Conservation (phyloP, 1,140 invertebrate species). For the Tenebrio molitor region DNA sequence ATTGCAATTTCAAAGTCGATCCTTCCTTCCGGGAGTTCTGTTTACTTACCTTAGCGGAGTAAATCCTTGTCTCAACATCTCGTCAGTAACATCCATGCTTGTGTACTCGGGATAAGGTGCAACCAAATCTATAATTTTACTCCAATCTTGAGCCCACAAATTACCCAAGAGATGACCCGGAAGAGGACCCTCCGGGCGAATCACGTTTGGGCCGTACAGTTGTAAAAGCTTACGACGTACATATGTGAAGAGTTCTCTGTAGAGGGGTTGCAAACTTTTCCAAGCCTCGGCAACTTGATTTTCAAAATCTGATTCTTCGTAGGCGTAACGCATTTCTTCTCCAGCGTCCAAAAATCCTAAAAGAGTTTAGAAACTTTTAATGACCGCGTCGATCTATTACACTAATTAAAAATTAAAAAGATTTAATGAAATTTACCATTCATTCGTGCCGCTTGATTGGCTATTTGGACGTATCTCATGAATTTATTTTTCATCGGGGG, state of each 20-base stretch:
- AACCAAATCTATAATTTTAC: constrained; percentile 82
- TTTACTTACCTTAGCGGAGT: constrained; percentile 74
- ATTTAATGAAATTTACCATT: constrained; percentile 74
- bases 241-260: constrained; percentile 89
- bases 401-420: no score
- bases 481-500: constrained; percentile 82
- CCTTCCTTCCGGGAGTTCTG: not conserved
- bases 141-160: constrained; percentile 89
- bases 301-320: constrained; percentile 79
- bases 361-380: constrained; percentile 46
- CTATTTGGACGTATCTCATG: constrained; percentile 81
- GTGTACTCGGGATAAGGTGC: constrained; percentile 82
- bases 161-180: constrained; percentile 86
- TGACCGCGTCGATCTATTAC: no score
- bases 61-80: constrained; percentile 81
- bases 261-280: constrained; percentile 81
- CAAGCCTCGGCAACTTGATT: constrained; percentile 80
- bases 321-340: constrained; percentile 79
- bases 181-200: constrained; percentile 80
- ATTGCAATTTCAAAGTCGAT: no score
- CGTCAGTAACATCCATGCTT: constrained; percentile 80
- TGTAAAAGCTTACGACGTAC: constrained; percentile 80
- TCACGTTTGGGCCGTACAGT: constrained; percentile 75
- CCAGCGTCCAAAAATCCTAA: constrained; percentile 83
- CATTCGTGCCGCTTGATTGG: constrained; percentile 82